Percentiles rank a stretch among this genome's conserved stretches.
Evolutionary conservation across 2,888 invertebrate genomes (phyloP).

Genomic region (Graphium colonna): DNA sequence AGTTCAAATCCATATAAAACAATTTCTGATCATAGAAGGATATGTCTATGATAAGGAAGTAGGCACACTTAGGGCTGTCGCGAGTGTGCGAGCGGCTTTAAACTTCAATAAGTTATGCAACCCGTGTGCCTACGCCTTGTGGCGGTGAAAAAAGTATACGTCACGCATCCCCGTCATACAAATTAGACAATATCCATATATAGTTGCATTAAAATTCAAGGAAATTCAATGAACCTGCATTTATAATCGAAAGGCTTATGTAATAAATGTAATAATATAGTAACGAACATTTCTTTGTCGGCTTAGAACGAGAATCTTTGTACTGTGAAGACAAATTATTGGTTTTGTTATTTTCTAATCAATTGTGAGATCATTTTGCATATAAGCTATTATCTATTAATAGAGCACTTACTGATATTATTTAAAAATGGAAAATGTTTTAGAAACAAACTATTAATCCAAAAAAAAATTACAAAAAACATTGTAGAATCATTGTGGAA

Average conservation of each 20-base stretch:
- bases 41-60: conserved; percentile 22
- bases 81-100: conserved; percentile 27
- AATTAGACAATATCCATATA: conserved; percentile 36
- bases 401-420: too few relatives aligned
- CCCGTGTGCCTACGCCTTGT: conserved; percentile 29
- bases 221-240: conserved; percentile 49
- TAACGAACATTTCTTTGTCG: background rate
- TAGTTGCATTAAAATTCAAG: conserved; percentile 48
- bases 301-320: background rate
- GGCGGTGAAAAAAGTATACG: conserved; percentile 43
- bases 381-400: background rate
- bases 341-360: too few relatives aligned
- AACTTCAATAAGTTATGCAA: conserved; percentile 44
- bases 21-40: background rate
- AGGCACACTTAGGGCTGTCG: background rate
- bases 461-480: background rate
- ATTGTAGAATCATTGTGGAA: background rate
- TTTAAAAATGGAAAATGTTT: too few relatives aligned
- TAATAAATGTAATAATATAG: conserved; percentile 18
- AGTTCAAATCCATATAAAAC: too few relatives aligned
- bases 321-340: background rate
- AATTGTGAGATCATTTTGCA: too few relatives aligned
- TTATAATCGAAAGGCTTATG: conserved; percentile 21
- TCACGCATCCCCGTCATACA: conserved; percentile 36
- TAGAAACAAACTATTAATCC: background rate